A percentile compares a stretch with the other conserved stretches of the same genome.
Evolutionary conservation across 2,888 invertebrate species (phyloP).

Genomic region (Scaptomyza cyrtandrae): DNA sequence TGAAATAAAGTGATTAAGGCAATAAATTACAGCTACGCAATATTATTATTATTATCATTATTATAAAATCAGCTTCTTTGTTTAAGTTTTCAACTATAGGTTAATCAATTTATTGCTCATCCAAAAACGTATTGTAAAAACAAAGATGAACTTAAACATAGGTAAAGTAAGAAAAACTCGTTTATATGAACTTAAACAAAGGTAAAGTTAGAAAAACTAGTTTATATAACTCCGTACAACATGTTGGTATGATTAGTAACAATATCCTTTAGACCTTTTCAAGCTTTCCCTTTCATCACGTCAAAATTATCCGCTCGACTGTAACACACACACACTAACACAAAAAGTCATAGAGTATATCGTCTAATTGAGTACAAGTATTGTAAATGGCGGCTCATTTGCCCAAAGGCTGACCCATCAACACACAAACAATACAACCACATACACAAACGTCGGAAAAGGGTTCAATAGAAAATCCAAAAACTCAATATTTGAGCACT

Average conservation of each 20-base stretch:
- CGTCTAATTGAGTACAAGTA: conserved; percentile 73
- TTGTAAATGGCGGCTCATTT: conserved; percentile 62
- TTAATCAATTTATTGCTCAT: no score
- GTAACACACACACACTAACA: conserved; percentile 16
- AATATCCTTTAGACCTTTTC: conserved; percentile 1
- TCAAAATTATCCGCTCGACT: conserved; percentile 2
- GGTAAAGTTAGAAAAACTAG: background rate
- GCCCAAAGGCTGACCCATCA: conserved; percentile 59
- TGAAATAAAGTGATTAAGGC: background rate
- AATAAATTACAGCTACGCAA: no score
- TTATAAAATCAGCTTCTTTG: no score
- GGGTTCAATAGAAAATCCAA: conserved; percentile 73
- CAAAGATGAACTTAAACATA: background rate
- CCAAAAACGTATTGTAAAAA: no score
- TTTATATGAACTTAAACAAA: background rate
- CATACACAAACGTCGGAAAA: conserved; percentile 23
- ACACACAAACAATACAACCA: conserved; percentile 13
- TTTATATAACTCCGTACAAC: background rate
- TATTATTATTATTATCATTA: no score
- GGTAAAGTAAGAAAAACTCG: background rate
- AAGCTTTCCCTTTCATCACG: conserved; percentile 26
- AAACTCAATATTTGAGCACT: conserved; percentile 79
- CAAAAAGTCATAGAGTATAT: conserved; percentile 4
- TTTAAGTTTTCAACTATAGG: no score
- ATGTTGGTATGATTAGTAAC: background rate